Percentiles rank a stretch among this genome's conserved stretches.
These are phyloP conservation scores for Erythrocercus mccallii DNA, from an alignment of 2,113 vertebrate species.

Conservation along the genomic window DNA sequence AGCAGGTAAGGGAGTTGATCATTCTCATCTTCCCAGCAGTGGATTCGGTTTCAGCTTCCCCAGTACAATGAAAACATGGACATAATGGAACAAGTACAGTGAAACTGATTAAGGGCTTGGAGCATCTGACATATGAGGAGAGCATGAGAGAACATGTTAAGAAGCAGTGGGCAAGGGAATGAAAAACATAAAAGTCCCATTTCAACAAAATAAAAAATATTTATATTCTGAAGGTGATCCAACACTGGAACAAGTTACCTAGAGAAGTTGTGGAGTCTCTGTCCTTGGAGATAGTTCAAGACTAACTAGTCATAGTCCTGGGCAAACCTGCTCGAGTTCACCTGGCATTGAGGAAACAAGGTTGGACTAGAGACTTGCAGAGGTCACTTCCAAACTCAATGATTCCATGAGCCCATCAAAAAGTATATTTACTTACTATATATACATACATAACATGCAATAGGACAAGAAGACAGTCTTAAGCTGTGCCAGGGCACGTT, in stretches of 20 bases:
- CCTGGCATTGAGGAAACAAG: neutral
- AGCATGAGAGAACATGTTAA: neutral
- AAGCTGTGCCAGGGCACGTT: neutral
- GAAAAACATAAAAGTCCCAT: neutral
- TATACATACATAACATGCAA: neutral
- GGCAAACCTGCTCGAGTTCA: accelerated
- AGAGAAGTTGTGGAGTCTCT: neutral
- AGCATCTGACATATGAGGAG: neutral
- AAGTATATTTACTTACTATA: neutral
- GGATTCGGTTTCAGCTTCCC: neutral
- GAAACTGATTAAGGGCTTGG: neutral
- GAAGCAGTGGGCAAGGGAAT: neutral
- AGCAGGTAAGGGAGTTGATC: neutral
- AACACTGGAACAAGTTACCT: neutral
- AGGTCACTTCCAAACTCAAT: neutral
- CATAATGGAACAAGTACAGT: neutral
- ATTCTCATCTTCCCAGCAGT: neutral
- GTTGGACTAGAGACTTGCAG: neutral
- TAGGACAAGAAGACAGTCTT: neutral
- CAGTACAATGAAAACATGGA: neutral
- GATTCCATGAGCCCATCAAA: neutral
- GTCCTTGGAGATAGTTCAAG: neutral
- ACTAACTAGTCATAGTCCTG: neutral
- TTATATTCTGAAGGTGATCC: neutral
- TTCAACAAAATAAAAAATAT: neutral